A percentile compares a stretch with the other conserved stretches of the same genome.
Conservation (phyloP, 2,797 vertebrate species). For the Microchirus variegatus region DNA sequence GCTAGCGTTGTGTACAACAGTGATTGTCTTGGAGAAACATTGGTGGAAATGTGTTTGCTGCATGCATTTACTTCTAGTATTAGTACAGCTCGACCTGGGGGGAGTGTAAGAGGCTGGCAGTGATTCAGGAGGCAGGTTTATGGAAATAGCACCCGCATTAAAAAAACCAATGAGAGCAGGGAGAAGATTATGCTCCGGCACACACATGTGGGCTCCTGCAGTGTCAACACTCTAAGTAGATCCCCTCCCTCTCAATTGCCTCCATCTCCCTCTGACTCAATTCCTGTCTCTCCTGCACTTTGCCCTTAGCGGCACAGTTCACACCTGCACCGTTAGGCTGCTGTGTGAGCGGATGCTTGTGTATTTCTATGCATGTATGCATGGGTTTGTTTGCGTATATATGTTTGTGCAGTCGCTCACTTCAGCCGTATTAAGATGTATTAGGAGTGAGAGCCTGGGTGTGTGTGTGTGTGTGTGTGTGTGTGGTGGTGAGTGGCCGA, state of each 20-base stretch:
- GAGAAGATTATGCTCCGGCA: constrained; percentile 71
- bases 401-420: constrained; percentile 21
- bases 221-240: constrained; percentile 77
- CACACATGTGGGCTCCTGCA: constrained; percentile 70
- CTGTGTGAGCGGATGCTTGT: constrained; percentile 19
- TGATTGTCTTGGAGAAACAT: constrained; percentile 64
- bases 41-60: constrained; percentile 62
- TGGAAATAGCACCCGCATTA: constrained; percentile 78
- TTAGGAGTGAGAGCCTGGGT: constrained; percentile 23
- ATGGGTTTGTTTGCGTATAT: constrained; percentile 16
- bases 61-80: constrained; percentile 67
- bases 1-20: constrained; percentile 59
- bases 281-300: constrained; percentile 34
- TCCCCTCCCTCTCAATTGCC: constrained; percentile 65
- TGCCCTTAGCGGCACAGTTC: constrained; percentile 27
- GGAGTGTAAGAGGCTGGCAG: constrained; percentile 65
- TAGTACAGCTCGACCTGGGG: constrained; percentile 63
- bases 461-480: constrained; percentile 24
- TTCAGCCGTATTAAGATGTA: constrained; percentile 41
- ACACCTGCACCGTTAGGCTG: constrained; percentile 31
- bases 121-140: constrained; percentile 78
- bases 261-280: constrained; percentile 47
- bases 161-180: constrained; percentile 74
- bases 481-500: constrained; percentile 35
- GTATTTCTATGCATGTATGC: constrained; percentile 9